Evolutionary conservation across 2,888 invertebrate genomes (phyloP), one percentile per base, ranked within the genome.

Genomic region (Thera britannica): DNA sequence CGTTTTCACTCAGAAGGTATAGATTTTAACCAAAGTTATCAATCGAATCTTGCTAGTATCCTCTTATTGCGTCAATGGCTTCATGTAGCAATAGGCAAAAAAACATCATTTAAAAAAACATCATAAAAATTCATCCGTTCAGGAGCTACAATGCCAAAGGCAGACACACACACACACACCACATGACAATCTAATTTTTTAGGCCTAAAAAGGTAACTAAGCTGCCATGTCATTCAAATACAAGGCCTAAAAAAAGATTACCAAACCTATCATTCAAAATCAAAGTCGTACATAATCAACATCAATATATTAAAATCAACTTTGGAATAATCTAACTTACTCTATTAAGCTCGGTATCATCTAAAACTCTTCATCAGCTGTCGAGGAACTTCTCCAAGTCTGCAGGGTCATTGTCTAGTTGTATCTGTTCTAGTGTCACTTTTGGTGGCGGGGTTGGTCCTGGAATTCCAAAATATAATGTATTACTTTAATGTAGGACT

Each of bases 381-480:
- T 88, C 90, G 0, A 93, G 85, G 73, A 93, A 93, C 65, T 88
- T 87, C 75, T 93, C 92, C 72, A 93, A 76, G 71, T 90, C 92
- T 2, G 82, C 73, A 3, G 65, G 69, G 66, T 93, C 92, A 6
- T 85, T 82, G 0, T 93, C 92, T 58, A 93, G 77, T 63, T 93
- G 90, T 54, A 93, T 88, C 78, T 93, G 93, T 65, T 93, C 93
- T 59, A 93, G 73, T 0, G 88, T 83, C 52, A 92, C 73, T 71
- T 87, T 83, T 51, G 87, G 85, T 58, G 82, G 67, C 38, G 80
- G 8, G 7, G 82, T 71, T n/a, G 83, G 74, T 49, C 72, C 91
- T 90, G 86, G 6, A 89, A 88, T 48, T 12, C 35, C 41, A 56
- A 69, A 57, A 36, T 38, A 64, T 48, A 7, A 2, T 41, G 5